phyloP scores from a whole-genome alignment of 2,797 vertebrate genomes.

The Pelobates cultripes region DNA sequence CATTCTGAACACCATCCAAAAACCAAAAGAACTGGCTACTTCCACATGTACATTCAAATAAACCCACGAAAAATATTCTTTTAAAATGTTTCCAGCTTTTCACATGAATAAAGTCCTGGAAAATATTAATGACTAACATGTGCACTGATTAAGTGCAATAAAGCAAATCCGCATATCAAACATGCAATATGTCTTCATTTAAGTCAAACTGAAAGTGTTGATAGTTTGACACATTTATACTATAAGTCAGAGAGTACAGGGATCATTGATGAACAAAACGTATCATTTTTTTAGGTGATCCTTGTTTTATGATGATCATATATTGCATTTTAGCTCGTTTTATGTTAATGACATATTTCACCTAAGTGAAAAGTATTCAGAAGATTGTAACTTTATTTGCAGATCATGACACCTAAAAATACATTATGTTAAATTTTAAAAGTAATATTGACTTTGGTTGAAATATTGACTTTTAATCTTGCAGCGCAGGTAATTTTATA shows the following conservation, averaged over 20 bases:
- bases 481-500: too few species aligned
- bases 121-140: slow-evolving; percentile 58
- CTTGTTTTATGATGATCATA: not conserved
- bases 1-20: slow-evolving; percentile 68
- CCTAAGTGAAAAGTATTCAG: too few species aligned
- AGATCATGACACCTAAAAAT: too few species aligned
- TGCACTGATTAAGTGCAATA: slow-evolving; percentile 46
- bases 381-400: too few species aligned
- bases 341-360: not conserved
- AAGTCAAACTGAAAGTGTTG: slow-evolving; percentile 43
- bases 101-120: slow-evolving; percentile 42
- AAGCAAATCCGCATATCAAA: slow-evolving; percentile 55
- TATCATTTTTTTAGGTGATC: not conserved
- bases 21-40: slow-evolving; percentile 64
- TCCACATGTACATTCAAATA: slow-evolving; percentile 59
- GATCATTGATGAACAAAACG: not conserved
- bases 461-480: too few species aligned
- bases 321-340: not conserved
- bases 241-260: slow-evolving; percentile 39
- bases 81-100: slow-evolving; percentile 51
- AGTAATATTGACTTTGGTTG: too few species aligned
- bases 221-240: slow-evolving; percentile 52
- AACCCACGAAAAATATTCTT: slow-evolving; percentile 50
- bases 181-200: slow-evolving; percentile 56
- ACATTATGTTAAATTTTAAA: too few species aligned